These are phyloP conservation scores for Leptodactylus fuscus DNA, from an alignment of 2,113 vertebrate genomes.

Conservation along the genomic window DNA sequence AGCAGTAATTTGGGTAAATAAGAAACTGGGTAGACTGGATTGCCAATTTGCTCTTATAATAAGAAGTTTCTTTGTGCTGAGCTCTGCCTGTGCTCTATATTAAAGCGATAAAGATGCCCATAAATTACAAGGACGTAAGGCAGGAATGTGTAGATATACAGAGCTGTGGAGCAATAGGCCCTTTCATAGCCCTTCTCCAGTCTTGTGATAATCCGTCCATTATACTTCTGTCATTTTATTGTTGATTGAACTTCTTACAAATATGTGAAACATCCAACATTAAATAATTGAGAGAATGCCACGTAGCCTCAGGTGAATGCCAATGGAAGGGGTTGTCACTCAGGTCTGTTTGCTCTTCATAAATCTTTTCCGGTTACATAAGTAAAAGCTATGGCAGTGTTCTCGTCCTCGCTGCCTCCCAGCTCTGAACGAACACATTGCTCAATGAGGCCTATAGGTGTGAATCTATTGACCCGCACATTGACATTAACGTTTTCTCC, in stretches of 20 bases:
- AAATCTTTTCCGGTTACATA: slow-evolving; percentile 48
- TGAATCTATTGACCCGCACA: neutral
- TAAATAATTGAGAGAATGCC: slow-evolving; percentile 40
- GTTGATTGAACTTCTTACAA: slow-evolving; percentile 43
- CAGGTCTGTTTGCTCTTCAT: slow-evolving; percentile 38
- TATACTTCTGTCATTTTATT: slow-evolving; percentile 47
- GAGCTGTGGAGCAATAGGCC: slow-evolving; percentile 18
- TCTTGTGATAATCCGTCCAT: slow-evolving; percentile 37
- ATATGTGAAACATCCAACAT: slow-evolving; percentile 50
- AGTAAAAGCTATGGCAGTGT: slow-evolving; percentile 37
- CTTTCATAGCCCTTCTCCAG: neutral
- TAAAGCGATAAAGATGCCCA: neutral
- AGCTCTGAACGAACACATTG: neutral
- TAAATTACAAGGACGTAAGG: neutral
- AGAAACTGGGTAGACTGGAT: neutral
- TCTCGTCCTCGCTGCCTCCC: neutral
- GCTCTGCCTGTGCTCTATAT: neutral
- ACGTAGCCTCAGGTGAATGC: slow-evolving; percentile 52
- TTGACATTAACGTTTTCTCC: neutral
- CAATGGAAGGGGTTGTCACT: slow-evolving; percentile 26
- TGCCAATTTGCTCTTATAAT: slow-evolving; percentile 20
- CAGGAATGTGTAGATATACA: slow-evolving; percentile 23
- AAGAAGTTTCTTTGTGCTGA: slow-evolving; percentile 20
- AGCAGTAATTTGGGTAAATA: slow-evolving; percentile 29
- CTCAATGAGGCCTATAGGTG: neutral